A percentile compares a stretch with the other conserved stretches of the same genome.
These are phyloP conservation scores for Hylia prasina DNA, from an alignment of 2,113 vertebrate species.

Conservation along the genomic window DNA sequence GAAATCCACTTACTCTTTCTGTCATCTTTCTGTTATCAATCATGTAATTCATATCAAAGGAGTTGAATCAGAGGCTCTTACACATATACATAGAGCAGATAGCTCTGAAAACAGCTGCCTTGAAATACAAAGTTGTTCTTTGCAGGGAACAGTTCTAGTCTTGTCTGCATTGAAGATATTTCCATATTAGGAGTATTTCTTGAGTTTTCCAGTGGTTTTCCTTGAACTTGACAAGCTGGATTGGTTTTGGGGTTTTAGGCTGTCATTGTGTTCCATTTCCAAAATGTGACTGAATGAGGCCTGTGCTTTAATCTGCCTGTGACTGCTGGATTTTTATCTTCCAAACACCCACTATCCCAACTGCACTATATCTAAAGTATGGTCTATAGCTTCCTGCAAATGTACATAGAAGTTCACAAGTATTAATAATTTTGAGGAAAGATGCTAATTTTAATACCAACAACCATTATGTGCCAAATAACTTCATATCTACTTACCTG, in stretches of 20 bases:
- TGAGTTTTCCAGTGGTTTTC: background rate
- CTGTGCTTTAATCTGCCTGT: background rate
- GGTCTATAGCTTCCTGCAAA: background rate
- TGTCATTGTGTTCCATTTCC: background rate
- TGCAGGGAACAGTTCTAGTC: background rate
- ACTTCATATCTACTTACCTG: background rate
- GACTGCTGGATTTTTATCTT: conserved; percentile 18
- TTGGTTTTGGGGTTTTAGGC: background rate
- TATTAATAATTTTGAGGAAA: background rate
- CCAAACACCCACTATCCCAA: background rate
- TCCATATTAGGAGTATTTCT: background rate
- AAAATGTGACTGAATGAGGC: background rate
- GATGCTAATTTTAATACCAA: background rate
- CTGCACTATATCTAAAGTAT: conserved; percentile 12
- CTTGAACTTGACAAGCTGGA: background rate
- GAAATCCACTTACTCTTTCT: background rate
- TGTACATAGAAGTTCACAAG: background rate
- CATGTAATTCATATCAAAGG: background rate
- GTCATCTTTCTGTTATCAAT: background rate
- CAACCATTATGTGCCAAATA: background rate
- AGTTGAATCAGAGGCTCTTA: background rate
- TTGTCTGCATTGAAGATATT: background rate
- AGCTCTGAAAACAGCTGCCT: background rate
- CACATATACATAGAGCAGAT: background rate
- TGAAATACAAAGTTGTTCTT: background rate